These are phyloP conservation scores for Plagiodera versicolora DNA, from an alignment of 2,888 invertebrate species.

Conservation along the genomic window DNA sequence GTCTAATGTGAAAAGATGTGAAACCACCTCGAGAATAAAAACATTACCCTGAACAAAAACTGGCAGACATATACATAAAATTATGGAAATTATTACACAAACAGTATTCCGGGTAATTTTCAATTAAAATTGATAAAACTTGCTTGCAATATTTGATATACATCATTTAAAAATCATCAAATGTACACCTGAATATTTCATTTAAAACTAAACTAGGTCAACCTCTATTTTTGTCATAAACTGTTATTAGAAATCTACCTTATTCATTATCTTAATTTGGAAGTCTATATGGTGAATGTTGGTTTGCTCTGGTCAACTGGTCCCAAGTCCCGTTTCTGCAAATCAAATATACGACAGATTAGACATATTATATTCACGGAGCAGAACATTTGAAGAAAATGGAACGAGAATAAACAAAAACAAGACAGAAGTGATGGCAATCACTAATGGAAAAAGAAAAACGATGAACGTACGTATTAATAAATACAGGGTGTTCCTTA, in stretches of 20 bases:
- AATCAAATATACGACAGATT: no score
- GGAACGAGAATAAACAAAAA: no score
- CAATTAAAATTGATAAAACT: neutral
- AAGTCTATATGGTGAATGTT: constrained; percentile 26
- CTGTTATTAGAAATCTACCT: constrained; percentile 28
- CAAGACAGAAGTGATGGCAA: no score
- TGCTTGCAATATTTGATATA: constrained; percentile 2
- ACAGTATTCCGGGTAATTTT: constrained; percentile 7
- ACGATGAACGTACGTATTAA: no score
- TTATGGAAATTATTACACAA: neutral
- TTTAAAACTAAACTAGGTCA: constrained; percentile 17
- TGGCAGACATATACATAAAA: constrained; percentile 9
- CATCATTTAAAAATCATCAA: constrained; percentile 22
- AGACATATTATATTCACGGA: no score
- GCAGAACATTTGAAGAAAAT: no score
- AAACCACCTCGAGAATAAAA: constrained; percentile 10
- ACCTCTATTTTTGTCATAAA: constrained; percentile 24
- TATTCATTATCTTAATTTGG: constrained; percentile 31
- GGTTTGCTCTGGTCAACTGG: constrained; percentile 31
- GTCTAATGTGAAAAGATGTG: constrained; percentile 25
- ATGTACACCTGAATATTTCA: constrained; percentile 26
- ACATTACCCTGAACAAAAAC: neutral
- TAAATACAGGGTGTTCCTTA: no score
- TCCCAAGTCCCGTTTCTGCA: constrained; percentile 25
- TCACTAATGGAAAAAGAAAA: no score